Base-by-base conservation (phyloP, 2,888 invertebrate species). In the Cylloceria caligata region DNA sequence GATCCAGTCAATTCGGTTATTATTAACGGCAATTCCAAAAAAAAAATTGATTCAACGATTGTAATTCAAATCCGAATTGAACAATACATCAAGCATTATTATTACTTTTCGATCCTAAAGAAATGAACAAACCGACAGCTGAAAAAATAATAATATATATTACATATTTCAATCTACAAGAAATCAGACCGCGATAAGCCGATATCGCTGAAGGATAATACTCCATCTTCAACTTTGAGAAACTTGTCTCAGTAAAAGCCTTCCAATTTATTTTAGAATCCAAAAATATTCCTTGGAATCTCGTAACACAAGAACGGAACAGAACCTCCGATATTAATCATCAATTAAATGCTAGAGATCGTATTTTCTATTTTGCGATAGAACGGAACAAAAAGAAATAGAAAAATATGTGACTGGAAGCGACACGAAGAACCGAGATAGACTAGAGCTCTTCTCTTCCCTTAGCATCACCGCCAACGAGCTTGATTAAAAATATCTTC, bases 401-500 rank as follows among this genome's bases (percentile, higher is more conserved):
- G 19, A 24, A 60, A 52, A 60, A 24, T 19, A 55, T 55, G 45
- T 36, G 57, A 27, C 24, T 9, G 9, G 21, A 45, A n/a, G 7
- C 34, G 36, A 57, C 13, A 34, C 21, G 27, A 34, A 13, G 27
- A 47, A 36, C 21, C 47, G 27, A 60, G 34, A 45, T 6, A n/a
- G 39, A 45, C 49, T 11, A 16, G 45, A 3, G 16, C 52, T 55
- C 52, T 13, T 34, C 13, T 39, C 67, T 34, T 62, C 62, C 67
- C 72, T 42, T 30, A 57, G 72, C 47, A 72, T 77, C 49, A 16
- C 49, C 64, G 39, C 64, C 71, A 65, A 80, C 73, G 62, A 74
- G 69, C 74, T 80, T 77, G 84, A 82, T 82, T 82, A 82, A 80
- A 84, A 84, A 80, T 84, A 80, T 84, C 77, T 72, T 69, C 71